Percentiles rank a stretch among this genome's conserved stretches.
Evolutionary conservation across 2,888 invertebrate species (phyloP).

Genomic region (Mamestra brassicae): DNA sequence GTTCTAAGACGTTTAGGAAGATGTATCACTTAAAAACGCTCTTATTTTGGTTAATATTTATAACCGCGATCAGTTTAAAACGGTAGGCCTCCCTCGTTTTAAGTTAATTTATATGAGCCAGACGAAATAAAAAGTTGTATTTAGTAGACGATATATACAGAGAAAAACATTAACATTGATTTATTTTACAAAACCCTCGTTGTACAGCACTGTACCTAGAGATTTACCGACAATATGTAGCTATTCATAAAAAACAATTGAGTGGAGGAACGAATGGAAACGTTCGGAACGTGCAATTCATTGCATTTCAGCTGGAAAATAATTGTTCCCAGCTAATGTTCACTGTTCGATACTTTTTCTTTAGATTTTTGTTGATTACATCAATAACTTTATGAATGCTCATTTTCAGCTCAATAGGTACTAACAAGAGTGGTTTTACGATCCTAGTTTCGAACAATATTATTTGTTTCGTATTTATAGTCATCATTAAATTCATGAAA

Average conservation of each 20-base stretch:
- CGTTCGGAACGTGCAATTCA: slow-evolving; percentile 65
- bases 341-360: slow-evolving; percentile 67
- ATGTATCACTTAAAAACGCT: slow-evolving; percentile 20
- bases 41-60: slow-evolving; percentile 43
- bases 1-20: slow-evolving; percentile 7
- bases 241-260: slow-evolving; percentile 65
- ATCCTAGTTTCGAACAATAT: background rate
- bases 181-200: slow-evolving; percentile 62
- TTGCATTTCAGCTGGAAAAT: slow-evolving; percentile 68
- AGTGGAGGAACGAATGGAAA: slow-evolving; percentile 59
- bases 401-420: slow-evolving; percentile 31
- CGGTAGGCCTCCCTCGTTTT: slow-evolving; percentile 15
- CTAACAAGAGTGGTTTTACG: slow-evolving; percentile 10
- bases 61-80: slow-evolving; percentile 34
- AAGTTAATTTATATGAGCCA: slow-evolving; percentile 32
- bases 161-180: slow-evolving; percentile 61
- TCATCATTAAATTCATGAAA: slow-evolving; percentile 21
- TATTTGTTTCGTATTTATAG: slow-evolving; percentile 19
- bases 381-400: slow-evolving; percentile 47
- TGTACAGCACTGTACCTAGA: slow-evolving; percentile 42
- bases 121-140: slow-evolving; percentile 37
- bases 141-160: slow-evolving; percentile 33
- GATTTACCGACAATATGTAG: slow-evolving; percentile 55
- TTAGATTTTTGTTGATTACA: slow-evolving; percentile 49
- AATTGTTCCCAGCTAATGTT: slow-evolving; percentile 69